A percentile compares a stretch with the other conserved stretches of the same genome.
Evolutionary conservation across 1,140 invertebrate genomes (phyloP).

Genomic region (Lithobius niger): DNA sequence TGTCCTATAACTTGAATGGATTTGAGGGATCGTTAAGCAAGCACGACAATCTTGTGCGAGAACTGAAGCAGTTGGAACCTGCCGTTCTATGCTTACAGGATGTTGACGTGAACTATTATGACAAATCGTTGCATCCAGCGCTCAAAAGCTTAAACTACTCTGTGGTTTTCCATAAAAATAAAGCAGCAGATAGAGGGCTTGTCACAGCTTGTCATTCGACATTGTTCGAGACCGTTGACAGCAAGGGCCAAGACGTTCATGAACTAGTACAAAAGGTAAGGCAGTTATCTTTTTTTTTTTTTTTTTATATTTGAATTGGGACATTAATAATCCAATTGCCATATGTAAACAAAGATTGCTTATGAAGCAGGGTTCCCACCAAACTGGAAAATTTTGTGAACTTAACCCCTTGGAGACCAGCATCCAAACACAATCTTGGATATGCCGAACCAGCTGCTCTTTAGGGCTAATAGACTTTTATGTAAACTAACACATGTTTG

Average conservation of each 20-base stretch:
- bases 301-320: too few relatives aligned
- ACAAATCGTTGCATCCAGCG: slow-evolving; percentile 10
- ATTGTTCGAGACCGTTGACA: slow-evolving; percentile 8
- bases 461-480: too few relatives aligned
- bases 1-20: slow-evolving; percentile 14
- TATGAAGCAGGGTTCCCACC: too few relatives aligned
- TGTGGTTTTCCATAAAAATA: slow-evolving; percentile 6
- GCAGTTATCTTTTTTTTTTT: background rate
- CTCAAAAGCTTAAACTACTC: slow-evolving; percentile 16
- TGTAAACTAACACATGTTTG: too few relatives aligned
- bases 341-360: too few relatives aligned
- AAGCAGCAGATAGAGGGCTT: slow-evolving; percentile 11
- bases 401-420: too few relatives aligned
- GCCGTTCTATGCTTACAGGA: slow-evolving; percentile 15
- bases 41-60: slow-evolving; percentile 15
- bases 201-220: slow-evolving; percentile 16
- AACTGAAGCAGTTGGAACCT: slow-evolving; percentile 12
- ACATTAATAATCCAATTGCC: too few relatives aligned
- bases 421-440: too few relatives aligned
- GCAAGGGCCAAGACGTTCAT: slow-evolving; percentile 10
- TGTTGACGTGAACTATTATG: slow-evolving; percentile 11
- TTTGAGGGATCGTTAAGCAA: slow-evolving; percentile 1
- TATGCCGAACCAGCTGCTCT: too few relatives aligned
- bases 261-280: slow-evolving; percentile 15
- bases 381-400: too few relatives aligned